Conservation (phyloP, 1,140 invertebrate genomes). For the Galleria mellonella region DNA sequence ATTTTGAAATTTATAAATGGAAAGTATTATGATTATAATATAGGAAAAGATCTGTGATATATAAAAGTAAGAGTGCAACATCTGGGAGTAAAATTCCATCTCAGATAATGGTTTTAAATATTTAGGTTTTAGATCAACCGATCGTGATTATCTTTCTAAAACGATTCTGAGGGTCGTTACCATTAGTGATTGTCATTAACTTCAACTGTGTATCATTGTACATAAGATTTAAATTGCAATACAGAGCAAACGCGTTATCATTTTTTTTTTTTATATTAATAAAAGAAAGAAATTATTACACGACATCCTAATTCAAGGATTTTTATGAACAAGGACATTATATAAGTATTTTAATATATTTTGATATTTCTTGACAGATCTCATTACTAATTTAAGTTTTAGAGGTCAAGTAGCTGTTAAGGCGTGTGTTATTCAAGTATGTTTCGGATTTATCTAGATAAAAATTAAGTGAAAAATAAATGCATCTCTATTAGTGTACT, state of each 20-base stretch:
- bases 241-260: no score
- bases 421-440: neutral
- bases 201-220: no score
- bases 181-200: no score
- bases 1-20: slow-evolving; percentile 29
- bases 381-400: slow-evolving; percentile 20
- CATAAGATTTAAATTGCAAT: no score
- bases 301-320: no score
- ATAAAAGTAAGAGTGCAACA: slow-evolving; percentile 60
- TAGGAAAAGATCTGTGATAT: slow-evolving; percentile 67
- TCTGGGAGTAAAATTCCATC: slow-evolving; percentile 63
- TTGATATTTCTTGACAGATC: slow-evolving; percentile 13
- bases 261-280: no score
- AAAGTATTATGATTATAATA: slow-evolving; percentile 63
- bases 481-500: slow-evolving; percentile 3
- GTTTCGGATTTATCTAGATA: neutral
- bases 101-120: slow-evolving; percentile 55
- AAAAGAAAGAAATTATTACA: no score
- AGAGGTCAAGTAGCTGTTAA: slow-evolving; percentile 14
- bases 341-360: no score
- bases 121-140: slow-evolving; percentile 16
- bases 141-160: no score
- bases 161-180: no score
- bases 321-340: no score
- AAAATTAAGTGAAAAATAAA: neutral